These are phyloP conservation scores for Macrocentrus cingulum DNA, from an alignment of 1,140 invertebrate species.

Conservation along the genomic window DNA sequence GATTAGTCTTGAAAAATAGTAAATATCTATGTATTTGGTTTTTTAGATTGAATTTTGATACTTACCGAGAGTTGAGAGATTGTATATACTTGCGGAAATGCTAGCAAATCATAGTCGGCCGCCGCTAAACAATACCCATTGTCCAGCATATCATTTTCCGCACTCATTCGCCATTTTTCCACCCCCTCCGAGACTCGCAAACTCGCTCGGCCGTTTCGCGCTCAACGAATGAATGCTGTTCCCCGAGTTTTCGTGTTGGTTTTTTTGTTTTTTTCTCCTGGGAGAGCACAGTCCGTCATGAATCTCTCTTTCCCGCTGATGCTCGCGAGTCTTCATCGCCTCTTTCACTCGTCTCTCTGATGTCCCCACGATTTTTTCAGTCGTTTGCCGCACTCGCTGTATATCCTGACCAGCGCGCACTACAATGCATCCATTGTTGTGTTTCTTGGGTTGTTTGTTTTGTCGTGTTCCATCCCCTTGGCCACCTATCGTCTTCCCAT, in stretches of 20 bases:
- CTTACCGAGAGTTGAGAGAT: too few species aligned
- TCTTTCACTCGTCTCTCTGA: background rate
- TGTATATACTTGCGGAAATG: slow-evolving; percentile 6
- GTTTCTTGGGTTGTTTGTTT: too few species aligned
- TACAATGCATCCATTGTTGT: slow-evolving; percentile 21
- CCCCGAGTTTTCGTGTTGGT: slow-evolving; percentile 16
- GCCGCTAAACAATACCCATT: slow-evolving; percentile 43
- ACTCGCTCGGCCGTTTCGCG: slow-evolving; percentile 26
- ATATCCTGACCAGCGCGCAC: slow-evolving; percentile 23
- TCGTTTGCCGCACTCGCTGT: slow-evolving; percentile 14
- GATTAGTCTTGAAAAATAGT: too few species aligned
- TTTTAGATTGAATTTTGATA: too few species aligned
- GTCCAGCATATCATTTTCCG: slow-evolving; percentile 34
- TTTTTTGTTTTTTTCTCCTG: slow-evolving; percentile 1
- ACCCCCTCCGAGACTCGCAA: slow-evolving; percentile 30
- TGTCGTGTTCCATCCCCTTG: too few species aligned
- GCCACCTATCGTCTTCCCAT: too few species aligned
- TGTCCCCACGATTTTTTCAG: slow-evolving; percentile 10
- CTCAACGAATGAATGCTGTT: slow-evolving; percentile 25
- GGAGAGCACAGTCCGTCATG: too few species aligned
- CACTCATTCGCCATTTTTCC: slow-evolving; percentile 30
- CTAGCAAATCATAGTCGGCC: slow-evolving; percentile 24
- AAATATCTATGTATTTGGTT: too few species aligned
- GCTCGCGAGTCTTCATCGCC: too few species aligned
- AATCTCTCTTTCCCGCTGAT: too few species aligned